Conservation (phyloP, 2,888 invertebrate species). For the Cheilosia scutellata region DNA sequence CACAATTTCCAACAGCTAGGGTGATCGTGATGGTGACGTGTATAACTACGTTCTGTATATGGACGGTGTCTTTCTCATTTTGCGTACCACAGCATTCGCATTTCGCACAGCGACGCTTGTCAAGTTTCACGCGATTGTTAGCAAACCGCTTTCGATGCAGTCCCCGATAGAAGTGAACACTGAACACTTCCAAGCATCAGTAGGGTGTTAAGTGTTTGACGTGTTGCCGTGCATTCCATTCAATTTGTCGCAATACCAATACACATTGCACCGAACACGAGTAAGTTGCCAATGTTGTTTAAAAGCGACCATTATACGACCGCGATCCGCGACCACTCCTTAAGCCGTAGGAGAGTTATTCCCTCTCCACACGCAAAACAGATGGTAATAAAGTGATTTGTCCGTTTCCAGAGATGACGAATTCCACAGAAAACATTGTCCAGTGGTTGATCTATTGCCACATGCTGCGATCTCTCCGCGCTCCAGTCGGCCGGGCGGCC, state of each 20-base stretch:
- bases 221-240: constrained; percentile 65
- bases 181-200: constrained; percentile 47
- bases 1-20: constrained; percentile 72
- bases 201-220: constrained; percentile 72
- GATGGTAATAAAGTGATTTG: constrained; percentile 72
- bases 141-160: constrained; percentile 54
- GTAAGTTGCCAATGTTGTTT: constrained; percentile 15
- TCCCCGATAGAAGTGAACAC: constrained; percentile 34
- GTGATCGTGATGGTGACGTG: constrained; percentile 60
- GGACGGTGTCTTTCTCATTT: constrained; percentile 47
- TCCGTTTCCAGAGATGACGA: constrained; percentile 64
- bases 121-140: constrained; percentile 61
- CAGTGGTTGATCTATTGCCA: constrained; percentile 69
- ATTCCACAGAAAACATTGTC: constrained; percentile 68
- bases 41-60: not conserved
- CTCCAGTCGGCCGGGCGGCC: constrained; percentile 3
- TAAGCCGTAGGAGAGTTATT: constrained; percentile 55
- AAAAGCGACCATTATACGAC: not conserved
- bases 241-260: constrained; percentile 64
- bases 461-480: constrained; percentile 51
- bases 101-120: constrained; percentile 39
- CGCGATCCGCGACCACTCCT: constrained; percentile 62
- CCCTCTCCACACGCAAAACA: constrained; percentile 34
- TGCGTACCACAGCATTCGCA: constrained; percentile 41
- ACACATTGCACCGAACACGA: constrained; percentile 27